phyloP scores from a whole-genome alignment of 2,113 vertebrate genomes.

The Hyperoodon ampullatus region DNA sequence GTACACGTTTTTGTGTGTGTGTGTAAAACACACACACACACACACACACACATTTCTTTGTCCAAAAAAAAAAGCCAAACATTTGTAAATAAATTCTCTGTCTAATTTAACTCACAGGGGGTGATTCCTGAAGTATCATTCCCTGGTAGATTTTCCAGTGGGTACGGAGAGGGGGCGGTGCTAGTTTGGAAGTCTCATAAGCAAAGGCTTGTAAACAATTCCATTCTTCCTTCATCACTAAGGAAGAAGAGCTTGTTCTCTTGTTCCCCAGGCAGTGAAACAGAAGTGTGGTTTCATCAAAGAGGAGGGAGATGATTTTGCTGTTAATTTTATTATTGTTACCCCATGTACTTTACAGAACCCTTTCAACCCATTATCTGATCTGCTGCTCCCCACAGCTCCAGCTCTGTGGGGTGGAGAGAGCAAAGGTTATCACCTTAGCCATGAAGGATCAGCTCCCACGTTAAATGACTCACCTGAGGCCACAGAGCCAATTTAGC shows the following conservation, averaged over 20 bases:
- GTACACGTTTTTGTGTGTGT: not conserved
- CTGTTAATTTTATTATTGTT: constrained; percentile 29
- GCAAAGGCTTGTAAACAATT: not conserved
- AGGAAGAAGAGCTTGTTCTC: not conserved
- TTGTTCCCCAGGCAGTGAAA: not conserved
- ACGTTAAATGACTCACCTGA: not conserved
- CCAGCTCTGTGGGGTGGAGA: not conserved
- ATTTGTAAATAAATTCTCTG: constrained; percentile 7
- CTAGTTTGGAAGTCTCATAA: constrained; percentile 54
- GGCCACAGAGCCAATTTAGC: not conserved
- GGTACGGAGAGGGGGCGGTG: not conserved
- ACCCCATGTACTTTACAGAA: not conserved
- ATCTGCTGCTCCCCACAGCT: not conserved
- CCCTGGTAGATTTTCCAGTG: not conserved
- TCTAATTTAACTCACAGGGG: not conserved
- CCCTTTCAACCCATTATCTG: not conserved
- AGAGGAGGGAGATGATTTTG: not conserved
- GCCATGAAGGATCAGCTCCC: not conserved
- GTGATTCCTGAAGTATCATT: constrained; percentile 6
- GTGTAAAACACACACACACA: not conserved
- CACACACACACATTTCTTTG: not conserved
- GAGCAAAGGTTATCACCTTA: not conserved
- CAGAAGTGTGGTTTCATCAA: not conserved
- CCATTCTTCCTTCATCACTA: not conserved
- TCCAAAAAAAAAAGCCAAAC: not conserved